phyloP scores from a whole-genome alignment of 2,888 invertebrate genomes.

The Biston stratarius region DNA sequence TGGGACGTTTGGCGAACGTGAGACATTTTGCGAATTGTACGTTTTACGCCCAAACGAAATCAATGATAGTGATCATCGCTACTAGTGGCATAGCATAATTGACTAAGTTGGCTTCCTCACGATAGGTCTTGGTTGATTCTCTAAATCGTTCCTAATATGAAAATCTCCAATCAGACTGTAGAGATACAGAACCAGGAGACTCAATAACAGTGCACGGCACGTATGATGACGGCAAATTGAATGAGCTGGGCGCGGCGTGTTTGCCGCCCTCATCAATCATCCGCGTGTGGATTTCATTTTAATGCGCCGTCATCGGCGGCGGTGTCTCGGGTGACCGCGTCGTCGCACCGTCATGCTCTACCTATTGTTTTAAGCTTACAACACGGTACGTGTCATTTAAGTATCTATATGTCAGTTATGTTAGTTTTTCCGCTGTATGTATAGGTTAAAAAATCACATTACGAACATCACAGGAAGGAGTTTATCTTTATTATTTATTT shows the following conservation, averaged over 20 bases:
- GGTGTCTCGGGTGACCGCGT: conserved; percentile 73
- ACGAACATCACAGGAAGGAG: no score
- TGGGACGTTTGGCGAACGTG: no score
- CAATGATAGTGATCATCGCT: no score
- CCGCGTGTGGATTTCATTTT: conserved; percentile 83
- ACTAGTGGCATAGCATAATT: no score
- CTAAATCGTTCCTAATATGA: no score
- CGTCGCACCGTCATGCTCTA: conserved; percentile 63
- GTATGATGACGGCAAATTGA: conserved; percentile 76
- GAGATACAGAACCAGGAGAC: conserved; percentile 10
- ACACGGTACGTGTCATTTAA: conserved; percentile 1
- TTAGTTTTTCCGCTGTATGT: not conserved
- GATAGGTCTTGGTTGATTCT: not conserved
- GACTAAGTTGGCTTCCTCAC: not conserved
- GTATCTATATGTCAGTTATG: not conserved
- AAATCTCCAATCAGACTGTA: not conserved
- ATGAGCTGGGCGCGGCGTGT: conserved; percentile 78
- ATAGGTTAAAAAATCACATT: not conserved
- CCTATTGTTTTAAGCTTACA: conserved; percentile 57
- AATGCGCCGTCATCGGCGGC: conserved; percentile 80
- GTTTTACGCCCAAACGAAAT: no score
- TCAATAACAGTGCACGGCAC: conserved; percentile 23
- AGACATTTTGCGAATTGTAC: no score
- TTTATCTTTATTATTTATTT: not conserved
- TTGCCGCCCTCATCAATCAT: conserved; percentile 83